Evolutionary conservation across 2,797 vertebrate genomes (phyloP), one percentile per base, ranked within the genome.

Genomic region (Cossypha dichroa): DNA sequence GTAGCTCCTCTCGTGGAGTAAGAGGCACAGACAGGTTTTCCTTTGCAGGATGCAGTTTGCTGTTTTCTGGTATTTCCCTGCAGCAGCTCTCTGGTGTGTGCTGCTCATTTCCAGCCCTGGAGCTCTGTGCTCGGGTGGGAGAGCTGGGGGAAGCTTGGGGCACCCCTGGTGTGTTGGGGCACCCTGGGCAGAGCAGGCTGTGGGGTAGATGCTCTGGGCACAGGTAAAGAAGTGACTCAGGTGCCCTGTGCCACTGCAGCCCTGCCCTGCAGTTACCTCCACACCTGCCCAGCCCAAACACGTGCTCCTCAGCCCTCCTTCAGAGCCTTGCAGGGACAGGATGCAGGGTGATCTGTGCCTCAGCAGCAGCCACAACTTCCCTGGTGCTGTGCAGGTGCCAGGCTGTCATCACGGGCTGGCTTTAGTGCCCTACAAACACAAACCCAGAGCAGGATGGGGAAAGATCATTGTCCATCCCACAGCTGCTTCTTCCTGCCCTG

Each of bases 361-460:
- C 9, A 1, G 25, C 1, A 3, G 55, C 45, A 75, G 31, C 10
- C 1, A 17, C 43, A 19, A 3, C 31, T 38, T 43, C 31, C 11
- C 48, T 4, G 18, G 23, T 15, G 64, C 85, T 10, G 23, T 13
- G 0, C 55, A 2, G 3, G 45, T 36, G 22, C 68, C 1, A 0
- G 54, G 41, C 58, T 19, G 29, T 8, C 6, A 1, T 11, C 33
- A 12, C 0, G 0, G 66, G 0, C 14, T 6, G 4, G 4, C 45
- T 64, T 12, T 4, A 22, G 55, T 55, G 59, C 59, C 13, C 2
- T 13, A 3, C 46, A 51, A 69, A 62, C 29, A 31, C 40, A 33
- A 17, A 52, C 16, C 25, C 40, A 38, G 62, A 43, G 13, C 3
- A 12, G 54, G 23, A 29, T 0, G 13, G 41, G 20, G 17, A 5